These are phyloP conservation scores for Philonicus albiceps DNA, from an alignment of 2,888 invertebrate species.

Conservation along the genomic window DNA sequence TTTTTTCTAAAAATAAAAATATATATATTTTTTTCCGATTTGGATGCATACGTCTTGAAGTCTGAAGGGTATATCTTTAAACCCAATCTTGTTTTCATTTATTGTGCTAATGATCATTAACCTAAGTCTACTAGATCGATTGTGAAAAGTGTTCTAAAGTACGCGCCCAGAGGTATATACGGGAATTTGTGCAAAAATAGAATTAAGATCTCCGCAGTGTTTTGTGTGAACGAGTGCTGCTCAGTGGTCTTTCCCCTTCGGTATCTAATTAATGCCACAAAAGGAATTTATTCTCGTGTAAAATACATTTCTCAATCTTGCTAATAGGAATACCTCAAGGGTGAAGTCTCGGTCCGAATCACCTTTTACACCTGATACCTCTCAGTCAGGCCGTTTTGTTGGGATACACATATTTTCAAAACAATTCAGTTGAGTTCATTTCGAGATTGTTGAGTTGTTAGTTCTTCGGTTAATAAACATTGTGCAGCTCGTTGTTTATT, in stretches of 20 bases:
- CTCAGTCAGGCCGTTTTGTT: neutral
- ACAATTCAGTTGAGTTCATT: neutral
- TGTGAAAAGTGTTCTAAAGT: neutral
- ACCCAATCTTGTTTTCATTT: neutral
- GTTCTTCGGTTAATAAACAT: neutral
- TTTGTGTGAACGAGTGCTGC: neutral
- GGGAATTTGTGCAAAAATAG: constrained; percentile 17
- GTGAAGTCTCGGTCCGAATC: neutral
- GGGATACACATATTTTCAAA: neutral
- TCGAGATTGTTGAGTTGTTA: neutral
- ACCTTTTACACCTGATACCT: constrained; percentile 2
- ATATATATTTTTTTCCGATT: constrained; percentile 16
- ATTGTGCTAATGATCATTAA: constrained; percentile 13
- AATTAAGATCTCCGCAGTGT: neutral
- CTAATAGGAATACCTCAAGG: neutral
- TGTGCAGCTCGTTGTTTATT: constrained; percentile 17
- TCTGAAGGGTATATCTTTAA: neutral
- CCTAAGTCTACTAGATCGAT: neutral
- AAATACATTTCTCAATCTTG: neutral
- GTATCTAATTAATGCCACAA: constrained; percentile 10
- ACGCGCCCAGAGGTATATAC: neutral
- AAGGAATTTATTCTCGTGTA: neutral
- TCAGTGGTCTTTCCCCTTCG: neutral
- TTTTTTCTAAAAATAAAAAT: constrained; percentile 46
- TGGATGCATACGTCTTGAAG: constrained; percentile 29